Percentiles rank a stretch among this genome's conserved stretches.
Conservation (phyloP, 2,797 vertebrate species). For the Acanthiza pusilla region DNA sequence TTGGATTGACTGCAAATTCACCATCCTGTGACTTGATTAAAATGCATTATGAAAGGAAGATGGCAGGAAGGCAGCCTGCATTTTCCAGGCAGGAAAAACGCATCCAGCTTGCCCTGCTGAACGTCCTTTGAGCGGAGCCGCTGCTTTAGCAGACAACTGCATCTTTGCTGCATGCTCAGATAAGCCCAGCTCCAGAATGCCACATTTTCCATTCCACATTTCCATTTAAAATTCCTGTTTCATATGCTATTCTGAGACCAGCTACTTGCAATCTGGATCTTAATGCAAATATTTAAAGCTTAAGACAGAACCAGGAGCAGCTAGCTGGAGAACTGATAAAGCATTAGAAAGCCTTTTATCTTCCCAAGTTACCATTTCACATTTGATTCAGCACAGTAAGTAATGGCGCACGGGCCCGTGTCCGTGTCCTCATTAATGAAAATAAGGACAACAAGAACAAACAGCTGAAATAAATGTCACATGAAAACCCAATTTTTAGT, state of each 20-base stretch:
- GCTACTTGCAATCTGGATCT: background rate
- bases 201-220: background rate
- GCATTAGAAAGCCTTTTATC: background rate
- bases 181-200: background rate
- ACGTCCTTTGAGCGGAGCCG: background rate
- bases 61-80: background rate
- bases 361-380: background rate
- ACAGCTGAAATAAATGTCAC: background rate
- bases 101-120: background rate
- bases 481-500: background rate
- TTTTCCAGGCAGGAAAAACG: background rate
- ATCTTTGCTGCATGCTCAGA: background rate
- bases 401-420: rapidly evolving
- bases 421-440: background rate
- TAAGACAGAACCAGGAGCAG: background rate
- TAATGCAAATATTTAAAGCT: constrained; percentile 28
- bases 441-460: background rate
- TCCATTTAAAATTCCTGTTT: constrained; percentile 25
- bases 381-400: background rate
- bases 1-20: background rate
- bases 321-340: background rate
- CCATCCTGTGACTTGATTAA: background rate
- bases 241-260: background rate
- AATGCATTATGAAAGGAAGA: constrained; percentile 2
- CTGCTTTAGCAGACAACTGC: background rate